A percentile compares a stretch with the other conserved stretches of the same genome.
These are phyloP conservation scores for Prolemur simus DNA, from an alignment of 2,113 vertebrate species.

Conservation along the genomic window DNA sequence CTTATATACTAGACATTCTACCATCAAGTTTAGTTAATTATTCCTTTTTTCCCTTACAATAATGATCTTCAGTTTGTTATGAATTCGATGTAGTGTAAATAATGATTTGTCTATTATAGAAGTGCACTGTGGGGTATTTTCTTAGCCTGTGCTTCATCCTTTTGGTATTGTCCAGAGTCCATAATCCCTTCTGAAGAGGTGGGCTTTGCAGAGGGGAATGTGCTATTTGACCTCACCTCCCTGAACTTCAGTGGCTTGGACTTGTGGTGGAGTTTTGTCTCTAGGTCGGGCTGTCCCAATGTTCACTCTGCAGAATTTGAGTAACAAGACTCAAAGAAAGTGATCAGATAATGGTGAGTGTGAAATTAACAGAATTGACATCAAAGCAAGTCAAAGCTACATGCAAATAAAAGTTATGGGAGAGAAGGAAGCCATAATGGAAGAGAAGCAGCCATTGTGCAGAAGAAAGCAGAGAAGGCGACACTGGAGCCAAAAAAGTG, in stretches of 20 bases:
- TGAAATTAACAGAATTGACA: background rate
- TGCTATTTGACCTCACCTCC: background rate
- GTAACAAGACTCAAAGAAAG: background rate
- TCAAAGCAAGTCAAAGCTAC: background rate
- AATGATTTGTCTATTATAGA: background rate
- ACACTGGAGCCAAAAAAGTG: fast-evolving
- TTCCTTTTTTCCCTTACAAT: background rate
- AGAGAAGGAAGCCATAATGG: background rate
- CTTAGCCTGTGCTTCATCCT: background rate
- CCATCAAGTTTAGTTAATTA: background rate
- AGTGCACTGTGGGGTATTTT: background rate
- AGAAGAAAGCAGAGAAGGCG: background rate
- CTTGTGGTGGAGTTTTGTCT: background rate
- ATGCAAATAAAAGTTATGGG: background rate
- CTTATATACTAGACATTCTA: background rate
- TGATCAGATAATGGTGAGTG: background rate
- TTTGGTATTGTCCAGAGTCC: too few species aligned
- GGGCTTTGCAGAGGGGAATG: background rate
- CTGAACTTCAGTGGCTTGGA: background rate
- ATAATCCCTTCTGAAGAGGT: background rate
- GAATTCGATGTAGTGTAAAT: background rate
- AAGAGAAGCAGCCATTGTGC: background rate
- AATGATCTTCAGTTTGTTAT: background rate
- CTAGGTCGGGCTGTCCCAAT: background rate
- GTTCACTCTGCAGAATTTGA: background rate